Evolutionary conservation across 1,140 invertebrate genomes (phyloP).

Genomic region (Zophobas morio): DNA sequence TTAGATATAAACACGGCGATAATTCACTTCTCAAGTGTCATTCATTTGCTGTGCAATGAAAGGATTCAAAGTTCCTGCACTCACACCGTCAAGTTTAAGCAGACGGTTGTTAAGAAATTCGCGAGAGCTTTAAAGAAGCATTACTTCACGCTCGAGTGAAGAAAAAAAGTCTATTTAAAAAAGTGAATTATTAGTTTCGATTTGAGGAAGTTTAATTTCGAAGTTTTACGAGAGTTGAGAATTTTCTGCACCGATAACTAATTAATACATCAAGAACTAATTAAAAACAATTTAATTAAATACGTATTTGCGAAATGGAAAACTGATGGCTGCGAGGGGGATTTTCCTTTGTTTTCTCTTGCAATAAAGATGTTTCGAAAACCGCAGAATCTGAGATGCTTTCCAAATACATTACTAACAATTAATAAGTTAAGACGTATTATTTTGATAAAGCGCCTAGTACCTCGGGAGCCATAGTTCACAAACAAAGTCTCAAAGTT

Average conservation of each 20-base stretch:
- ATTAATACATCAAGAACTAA: slow-evolving; percentile 48
- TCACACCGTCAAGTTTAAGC: too few relatives aligned
- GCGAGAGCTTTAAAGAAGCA: not conserved
- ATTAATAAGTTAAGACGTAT: slow-evolving; percentile 63
- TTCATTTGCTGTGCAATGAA: too few relatives aligned
- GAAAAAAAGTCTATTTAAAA: not conserved
- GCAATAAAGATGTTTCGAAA: slow-evolving; percentile 38
- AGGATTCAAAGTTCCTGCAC: too few relatives aligned
- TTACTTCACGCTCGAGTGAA: not conserved
- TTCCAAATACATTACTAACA: slow-evolving; percentile 56
- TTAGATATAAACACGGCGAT: too few relatives aligned
- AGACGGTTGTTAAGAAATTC: not conserved
- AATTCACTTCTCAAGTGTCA: too few relatives aligned
- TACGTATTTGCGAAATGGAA: slow-evolving; percentile 41
- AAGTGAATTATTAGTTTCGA: slow-evolving; percentile 36
- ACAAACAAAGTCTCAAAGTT: slow-evolving; percentile 55
- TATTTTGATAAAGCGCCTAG: slow-evolving; percentile 63
- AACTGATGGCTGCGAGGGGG: slow-evolving; percentile 36
- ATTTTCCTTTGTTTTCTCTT: slow-evolving; percentile 19
- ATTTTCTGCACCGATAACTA: slow-evolving; percentile 46
- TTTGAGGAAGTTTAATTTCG: slow-evolving; percentile 17
- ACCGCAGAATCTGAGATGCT: slow-evolving; percentile 45
- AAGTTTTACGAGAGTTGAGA: slow-evolving; percentile 27
- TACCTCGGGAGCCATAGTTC: slow-evolving; percentile 59
- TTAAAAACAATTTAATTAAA: slow-evolving; percentile 50